phyloP scores from a whole-genome alignment of 2,797 vertebrate genomes.

The Borostomias antarcticus region DNA sequence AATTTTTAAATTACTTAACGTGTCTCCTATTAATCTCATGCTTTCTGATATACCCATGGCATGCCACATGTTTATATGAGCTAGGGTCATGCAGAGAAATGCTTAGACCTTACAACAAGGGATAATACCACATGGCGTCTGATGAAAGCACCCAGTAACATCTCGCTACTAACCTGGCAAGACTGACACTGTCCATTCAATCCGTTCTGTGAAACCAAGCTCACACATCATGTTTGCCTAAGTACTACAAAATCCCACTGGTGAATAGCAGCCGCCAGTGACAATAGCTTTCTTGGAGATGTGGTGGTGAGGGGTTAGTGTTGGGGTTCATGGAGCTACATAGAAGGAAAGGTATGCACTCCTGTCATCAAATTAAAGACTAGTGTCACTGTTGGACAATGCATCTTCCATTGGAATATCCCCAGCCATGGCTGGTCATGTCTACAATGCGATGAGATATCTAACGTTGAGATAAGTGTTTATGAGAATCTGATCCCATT shows the following conservation, averaged over 20 bases:
- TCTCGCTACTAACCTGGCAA: too few species aligned
- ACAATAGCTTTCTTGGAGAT: background rate
- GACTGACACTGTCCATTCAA: too few species aligned
- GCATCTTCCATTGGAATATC: slow-evolving; percentile 5
- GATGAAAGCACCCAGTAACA: too few species aligned
- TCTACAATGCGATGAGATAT: slow-evolving; percentile 24
- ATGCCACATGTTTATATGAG: too few species aligned
- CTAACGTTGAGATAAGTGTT: slow-evolving; percentile 51
- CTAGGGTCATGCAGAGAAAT: too few species aligned
- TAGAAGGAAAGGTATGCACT: slow-evolving; percentile 8
- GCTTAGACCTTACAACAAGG: too few species aligned
- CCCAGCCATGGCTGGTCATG: background rate
- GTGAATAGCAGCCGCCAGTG: background rate
- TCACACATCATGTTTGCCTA: background rate
- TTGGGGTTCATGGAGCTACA: background rate
- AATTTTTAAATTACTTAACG: slow-evolving; percentile 92
- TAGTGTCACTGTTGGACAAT: background rate
- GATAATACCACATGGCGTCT: too few species aligned
- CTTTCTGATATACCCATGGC: background rate
- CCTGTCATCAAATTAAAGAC: slow-evolving; percentile 20
- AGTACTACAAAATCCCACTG: background rate
- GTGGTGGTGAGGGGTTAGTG: background rate
- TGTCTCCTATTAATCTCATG: slow-evolving; percentile 35
- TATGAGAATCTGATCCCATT: slow-evolving; percentile 45
- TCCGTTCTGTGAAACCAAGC: too few species aligned